Conservation (phyloP, 2,113 vertebrate species). For the Acrocephalus kingi region DNA sequence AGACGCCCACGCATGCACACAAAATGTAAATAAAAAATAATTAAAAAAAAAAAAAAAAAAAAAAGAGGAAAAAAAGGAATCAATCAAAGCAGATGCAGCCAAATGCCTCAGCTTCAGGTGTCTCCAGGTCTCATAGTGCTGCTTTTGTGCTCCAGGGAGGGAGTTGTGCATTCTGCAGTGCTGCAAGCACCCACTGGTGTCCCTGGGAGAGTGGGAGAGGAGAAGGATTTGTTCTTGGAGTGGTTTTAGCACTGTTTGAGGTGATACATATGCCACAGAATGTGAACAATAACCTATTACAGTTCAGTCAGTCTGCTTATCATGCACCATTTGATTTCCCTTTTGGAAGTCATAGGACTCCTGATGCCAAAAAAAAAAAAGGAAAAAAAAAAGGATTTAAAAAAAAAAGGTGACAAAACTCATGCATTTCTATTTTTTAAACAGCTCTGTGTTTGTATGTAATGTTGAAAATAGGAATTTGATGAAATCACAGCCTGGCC, state of each 20-base stretch:
- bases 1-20: neutral
- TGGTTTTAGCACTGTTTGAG: conserved; percentile 27
- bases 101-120: conserved; percentile 47
- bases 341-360: conserved; percentile 51
- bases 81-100: neutral
- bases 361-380: conserved; percentile 32
- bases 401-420: conserved; percentile 37
- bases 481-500: conserved; percentile 60
- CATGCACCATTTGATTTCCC: conserved; percentile 42
- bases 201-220: neutral
- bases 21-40: conserved; percentile 22
- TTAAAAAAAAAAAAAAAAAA: no score
- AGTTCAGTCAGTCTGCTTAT: conserved; percentile 18
- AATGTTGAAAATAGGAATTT: conserved; percentile 62
- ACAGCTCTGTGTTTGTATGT: conserved; percentile 60
- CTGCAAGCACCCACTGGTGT: neutral
- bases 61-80: neutral
- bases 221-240: neutral
- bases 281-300: conserved; percentile 5
- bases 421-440: conserved; percentile 60
- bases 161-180: neutral
- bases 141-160: neutral
- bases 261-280: conserved; percentile 60
- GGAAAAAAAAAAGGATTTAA: neutral
- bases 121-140: neutral